phyloP scores from a whole-genome alignment of 1,140 invertebrate genomes.

The Trissolcus basalis region DNA sequence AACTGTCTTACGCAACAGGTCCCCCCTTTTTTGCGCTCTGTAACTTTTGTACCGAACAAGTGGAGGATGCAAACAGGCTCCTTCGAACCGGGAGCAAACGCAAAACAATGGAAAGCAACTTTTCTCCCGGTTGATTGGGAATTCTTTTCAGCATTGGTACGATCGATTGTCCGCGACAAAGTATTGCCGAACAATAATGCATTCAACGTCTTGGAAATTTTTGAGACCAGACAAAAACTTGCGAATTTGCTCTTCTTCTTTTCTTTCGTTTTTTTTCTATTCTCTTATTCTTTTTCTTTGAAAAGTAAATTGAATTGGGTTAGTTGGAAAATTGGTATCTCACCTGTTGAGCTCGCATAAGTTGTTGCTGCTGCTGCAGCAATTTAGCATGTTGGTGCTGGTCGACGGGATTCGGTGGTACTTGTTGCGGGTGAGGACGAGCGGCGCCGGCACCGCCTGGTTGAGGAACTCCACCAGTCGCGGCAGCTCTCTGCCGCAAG shows the following conservation, averaged over 20 bases:
- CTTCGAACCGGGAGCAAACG: conserved; percentile 19
- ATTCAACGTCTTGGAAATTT: too few relatives aligned
- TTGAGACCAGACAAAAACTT: too few relatives aligned
- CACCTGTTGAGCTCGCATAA: conserved; percentile 78
- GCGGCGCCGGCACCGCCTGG: conserved; percentile 53
- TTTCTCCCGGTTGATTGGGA: conserved; percentile 17
- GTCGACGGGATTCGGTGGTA: conserved; percentile 70
- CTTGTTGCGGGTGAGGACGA: conserved; percentile 69
- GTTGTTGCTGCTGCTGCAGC: conserved; percentile 78
- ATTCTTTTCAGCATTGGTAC: conserved; percentile 2
- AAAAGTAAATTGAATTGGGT: too few relatives aligned
- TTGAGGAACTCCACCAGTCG: conserved; percentile 66
- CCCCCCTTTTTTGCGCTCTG: not conserved
- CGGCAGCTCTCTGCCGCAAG: conserved; percentile 75
- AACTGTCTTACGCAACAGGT: not conserved
- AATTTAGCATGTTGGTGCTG: conserved; percentile 80
- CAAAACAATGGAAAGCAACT: conserved; percentile 28
- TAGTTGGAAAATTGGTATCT: not conserved
- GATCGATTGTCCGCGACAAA: too few relatives aligned
- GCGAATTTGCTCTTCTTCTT: too few relatives aligned
- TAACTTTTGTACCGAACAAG: not conserved
- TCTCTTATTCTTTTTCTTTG: too few relatives aligned
- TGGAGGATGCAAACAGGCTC: not conserved
- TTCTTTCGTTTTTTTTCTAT: too few relatives aligned
- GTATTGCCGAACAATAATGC: too few relatives aligned